phyloP scores from a whole-genome alignment of 2,797 vertebrate genomes.

The Poecilia velifera region DNA sequence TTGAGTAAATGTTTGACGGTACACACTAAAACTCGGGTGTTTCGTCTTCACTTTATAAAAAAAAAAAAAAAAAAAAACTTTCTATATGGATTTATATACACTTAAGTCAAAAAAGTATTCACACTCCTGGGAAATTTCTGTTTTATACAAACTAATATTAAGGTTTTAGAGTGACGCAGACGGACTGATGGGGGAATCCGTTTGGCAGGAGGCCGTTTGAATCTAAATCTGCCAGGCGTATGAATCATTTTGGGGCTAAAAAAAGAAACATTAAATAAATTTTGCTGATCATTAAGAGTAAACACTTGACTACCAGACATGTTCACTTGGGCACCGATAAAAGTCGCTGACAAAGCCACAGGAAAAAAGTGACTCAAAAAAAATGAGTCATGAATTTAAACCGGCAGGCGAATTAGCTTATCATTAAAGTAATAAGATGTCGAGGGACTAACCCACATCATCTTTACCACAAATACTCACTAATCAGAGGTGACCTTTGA shows the following conservation, averaged over 20 bases:
- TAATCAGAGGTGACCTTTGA: neutral
- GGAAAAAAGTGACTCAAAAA: neutral
- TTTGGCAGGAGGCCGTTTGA: neutral
- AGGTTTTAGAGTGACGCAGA: neutral
- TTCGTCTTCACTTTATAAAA: neutral
- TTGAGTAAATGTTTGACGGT: neutral
- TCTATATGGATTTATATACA: neutral
- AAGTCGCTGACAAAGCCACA: neutral
- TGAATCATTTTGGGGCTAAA: neutral
- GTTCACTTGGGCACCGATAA: neutral
- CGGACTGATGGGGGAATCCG: neutral
- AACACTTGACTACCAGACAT: neutral
- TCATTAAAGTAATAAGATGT: neutral
- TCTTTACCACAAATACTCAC: neutral
- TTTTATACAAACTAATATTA: neutral
- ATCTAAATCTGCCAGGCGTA: neutral
- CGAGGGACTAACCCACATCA: neutral
- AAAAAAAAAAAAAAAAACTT: neutral
- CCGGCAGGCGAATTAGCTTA: neutral
- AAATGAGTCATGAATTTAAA: neutral
- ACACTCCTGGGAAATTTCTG: neutral
- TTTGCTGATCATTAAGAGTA: neutral
- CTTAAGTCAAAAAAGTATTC: neutral
- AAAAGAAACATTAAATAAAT: neutral
- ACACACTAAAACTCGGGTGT: neutral